Evolutionary conservation across 2,888 invertebrate genomes (phyloP).

Genomic region (Drosophila trichaetosa): DNA sequence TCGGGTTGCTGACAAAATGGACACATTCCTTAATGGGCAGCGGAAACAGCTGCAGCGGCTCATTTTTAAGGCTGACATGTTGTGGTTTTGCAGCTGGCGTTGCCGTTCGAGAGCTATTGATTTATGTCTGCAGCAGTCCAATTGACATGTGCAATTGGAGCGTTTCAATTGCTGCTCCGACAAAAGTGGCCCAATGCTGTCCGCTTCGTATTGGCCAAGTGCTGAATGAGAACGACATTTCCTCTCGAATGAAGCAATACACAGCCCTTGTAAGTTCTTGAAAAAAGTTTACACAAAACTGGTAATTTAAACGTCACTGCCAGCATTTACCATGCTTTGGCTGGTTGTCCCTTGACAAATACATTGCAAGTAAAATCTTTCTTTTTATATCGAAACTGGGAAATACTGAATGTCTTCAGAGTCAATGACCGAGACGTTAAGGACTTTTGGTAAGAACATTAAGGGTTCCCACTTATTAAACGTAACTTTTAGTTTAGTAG

Average conservation of each 20-base stretch:
- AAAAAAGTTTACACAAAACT: conserved; percentile 25
- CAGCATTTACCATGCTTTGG: conserved; percentile 3
- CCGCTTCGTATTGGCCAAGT: conserved; percentile 18
- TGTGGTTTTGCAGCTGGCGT: conserved; percentile 52
- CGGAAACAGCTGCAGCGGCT: conserved; percentile 64
- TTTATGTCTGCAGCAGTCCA: conserved; percentile 69
- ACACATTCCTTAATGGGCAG: conserved; percentile 59
- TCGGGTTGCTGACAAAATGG: conserved; percentile 44
- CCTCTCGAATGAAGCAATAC: conserved; percentile 1
- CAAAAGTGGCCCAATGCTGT: conserved; percentile 34
- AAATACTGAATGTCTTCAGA: neutral
- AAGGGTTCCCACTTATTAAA: neutral
- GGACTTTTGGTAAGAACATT: neutral
- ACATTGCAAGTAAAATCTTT: neutral
- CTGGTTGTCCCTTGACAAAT: neutral
- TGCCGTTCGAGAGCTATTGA: conserved; percentile 49
- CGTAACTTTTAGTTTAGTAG: neutral
- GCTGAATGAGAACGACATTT: conserved; percentile 11
- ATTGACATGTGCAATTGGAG: conserved; percentile 47
- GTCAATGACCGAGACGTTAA: neutral
- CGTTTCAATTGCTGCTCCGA: conserved; percentile 15
- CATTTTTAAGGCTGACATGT: conserved; percentile 69
- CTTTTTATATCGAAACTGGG: neutral
- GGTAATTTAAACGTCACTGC: conserved; percentile 18
- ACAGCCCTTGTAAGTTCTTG: conserved; percentile 15